Evolutionary conservation across 2,113 vertebrate species (phyloP).

Genomic region (Sminthopsis crassicaudata): DNA sequence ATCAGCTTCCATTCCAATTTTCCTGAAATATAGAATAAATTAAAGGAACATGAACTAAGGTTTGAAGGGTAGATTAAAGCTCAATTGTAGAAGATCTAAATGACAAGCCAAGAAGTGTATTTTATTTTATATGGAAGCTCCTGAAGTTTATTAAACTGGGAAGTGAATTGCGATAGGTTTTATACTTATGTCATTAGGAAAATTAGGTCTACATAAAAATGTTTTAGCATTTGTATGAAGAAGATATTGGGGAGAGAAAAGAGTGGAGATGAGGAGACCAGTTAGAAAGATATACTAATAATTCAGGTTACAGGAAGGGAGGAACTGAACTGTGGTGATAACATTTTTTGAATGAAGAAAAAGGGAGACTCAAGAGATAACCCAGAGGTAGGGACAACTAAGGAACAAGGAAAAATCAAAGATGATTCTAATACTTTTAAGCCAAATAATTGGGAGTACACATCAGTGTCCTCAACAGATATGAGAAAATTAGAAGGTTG

Average conservation of each 20-base stretch:
- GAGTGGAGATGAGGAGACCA: not conserved
- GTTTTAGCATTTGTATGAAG: not conserved
- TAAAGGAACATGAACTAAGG: not conserved
- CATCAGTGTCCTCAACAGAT: not conserved
- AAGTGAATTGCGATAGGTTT: not conserved
- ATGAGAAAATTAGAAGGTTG: not conserved
- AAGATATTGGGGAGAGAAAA: not conserved
- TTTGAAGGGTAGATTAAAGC: not conserved
- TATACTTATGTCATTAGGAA: not conserved
- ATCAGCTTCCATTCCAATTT: not conserved
- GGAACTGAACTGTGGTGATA: not conserved
- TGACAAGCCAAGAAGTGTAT: not conserved
- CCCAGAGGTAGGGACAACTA: not conserved
- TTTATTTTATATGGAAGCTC: not conserved
- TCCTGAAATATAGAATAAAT: not conserved
- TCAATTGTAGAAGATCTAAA: not conserved
- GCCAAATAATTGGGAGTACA: not conserved
- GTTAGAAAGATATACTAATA: not conserved
- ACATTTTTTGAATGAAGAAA: not conserved
- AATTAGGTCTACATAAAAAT: not conserved
- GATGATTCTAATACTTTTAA: not conserved
- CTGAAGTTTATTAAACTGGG: not conserved
- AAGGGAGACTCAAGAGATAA: not conserved
- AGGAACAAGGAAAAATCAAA: not conserved
- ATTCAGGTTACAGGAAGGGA: not conserved